These are phyloP conservation scores for Chironomus striatipennis DNA, from an alignment of 1,140 invertebrate genomes.

Conservation along the genomic window DNA sequence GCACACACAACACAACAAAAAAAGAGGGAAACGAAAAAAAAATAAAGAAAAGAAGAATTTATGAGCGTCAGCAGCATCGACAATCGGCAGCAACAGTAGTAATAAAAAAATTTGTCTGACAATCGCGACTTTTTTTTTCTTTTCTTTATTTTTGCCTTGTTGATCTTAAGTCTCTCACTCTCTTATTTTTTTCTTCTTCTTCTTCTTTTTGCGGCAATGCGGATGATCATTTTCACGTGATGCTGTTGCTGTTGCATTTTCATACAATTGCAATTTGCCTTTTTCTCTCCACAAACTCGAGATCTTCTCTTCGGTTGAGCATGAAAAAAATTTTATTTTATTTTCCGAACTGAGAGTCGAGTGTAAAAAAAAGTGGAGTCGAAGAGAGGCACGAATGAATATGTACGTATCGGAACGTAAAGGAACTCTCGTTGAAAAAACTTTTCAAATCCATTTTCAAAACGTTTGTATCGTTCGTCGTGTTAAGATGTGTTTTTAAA, in stretches of 20 bases:
- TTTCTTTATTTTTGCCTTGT: neutral
- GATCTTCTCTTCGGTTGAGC: neutral
- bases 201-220: no score
- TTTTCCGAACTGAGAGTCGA: neutral
- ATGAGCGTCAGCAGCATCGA: no score
- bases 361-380: neutral
- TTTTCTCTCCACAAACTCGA: neutral
- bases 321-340: neutral
- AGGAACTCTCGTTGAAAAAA: neutral
- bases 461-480: neutral
- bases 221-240: no score
- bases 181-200: no score
- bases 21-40: neutral
- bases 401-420: neutral
- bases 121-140: neutral
- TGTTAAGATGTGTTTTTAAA: slow-evolving; percentile 16
- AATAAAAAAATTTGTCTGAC: neutral
- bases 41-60: no score
- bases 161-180: no score
- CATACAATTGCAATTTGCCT: no score
- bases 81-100: neutral
- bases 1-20: neutral
- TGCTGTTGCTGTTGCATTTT: no score
- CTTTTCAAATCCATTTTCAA: slow-evolving; percentile 6
- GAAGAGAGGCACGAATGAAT: neutral